Evolutionary conservation across 1,140 invertebrate genomes (phyloP), one percentile per base, ranked within the genome.

Genomic region (Pseudachorutes palmiensis): DNA sequence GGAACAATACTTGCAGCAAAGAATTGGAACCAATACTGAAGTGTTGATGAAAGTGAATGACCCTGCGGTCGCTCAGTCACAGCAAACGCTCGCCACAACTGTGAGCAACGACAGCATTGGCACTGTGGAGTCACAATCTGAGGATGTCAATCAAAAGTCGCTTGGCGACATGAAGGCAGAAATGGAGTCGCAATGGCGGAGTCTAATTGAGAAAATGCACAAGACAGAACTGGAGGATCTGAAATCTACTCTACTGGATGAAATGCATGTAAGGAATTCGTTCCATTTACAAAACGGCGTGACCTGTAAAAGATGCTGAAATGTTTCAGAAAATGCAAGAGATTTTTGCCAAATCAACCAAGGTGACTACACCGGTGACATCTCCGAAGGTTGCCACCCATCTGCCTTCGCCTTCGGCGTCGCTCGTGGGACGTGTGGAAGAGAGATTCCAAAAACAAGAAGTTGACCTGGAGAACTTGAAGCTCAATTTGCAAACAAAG

Each of bases 1-100:
- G 0, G 64, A 70, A 30, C 36, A 66, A 66, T 70, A 62, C 66
- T 32, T 70, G 16, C 28, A 63, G 57, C 63, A 70, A 70, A 70
- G 65, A 63, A 55, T 55, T 24, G 36, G 19, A 19, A 12, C 36
- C 19, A 45, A 9, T 9, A 19, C 19, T 9, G 36, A 45, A 45
- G 36, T 9, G 36, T 45, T 45, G 9, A 9, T 45, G 36, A 45
- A 19, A 19, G 36, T 45, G 9, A 45, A 45, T 45, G 36, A 19
- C 36, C 36, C 36, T 57, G 22, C 51, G 12, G 24, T 5, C 14
- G 24, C 51, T 19, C 24, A 28, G 16, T 45, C 14, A 33, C 26
- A 32, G 68, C 65, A 63, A 58, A 64, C 29, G 45, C 63, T 22
- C 31, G 58, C n/a, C 36, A 19, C 36, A 45, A 12, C 9, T 19